These are phyloP conservation scores for Linurgus olivaceus DNA, from an alignment of 2,797 vertebrate species.

Conservation along the genomic window DNA sequence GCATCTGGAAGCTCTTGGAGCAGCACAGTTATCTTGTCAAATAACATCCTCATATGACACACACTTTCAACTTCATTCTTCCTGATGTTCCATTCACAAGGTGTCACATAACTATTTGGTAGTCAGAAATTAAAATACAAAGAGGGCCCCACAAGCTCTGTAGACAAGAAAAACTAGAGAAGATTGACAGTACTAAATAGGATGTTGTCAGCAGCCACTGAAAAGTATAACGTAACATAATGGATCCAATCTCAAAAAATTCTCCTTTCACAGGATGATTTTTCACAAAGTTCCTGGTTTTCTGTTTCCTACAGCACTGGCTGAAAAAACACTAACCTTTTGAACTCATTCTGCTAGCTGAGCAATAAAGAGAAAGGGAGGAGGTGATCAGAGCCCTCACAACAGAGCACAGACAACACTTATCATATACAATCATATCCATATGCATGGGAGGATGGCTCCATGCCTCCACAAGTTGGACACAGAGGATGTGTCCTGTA, in stretches of 20 bases:
- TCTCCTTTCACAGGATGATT: background rate
- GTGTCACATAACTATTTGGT: background rate
- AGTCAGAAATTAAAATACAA: slow-evolving; percentile 14
- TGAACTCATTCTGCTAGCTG: background rate
- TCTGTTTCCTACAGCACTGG: background rate
- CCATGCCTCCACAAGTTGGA: background rate
- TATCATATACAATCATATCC: rapidly evolving
- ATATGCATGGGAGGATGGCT: background rate
- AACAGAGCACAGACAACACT: background rate
- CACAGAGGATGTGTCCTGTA: background rate
- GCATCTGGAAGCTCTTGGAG: background rate
- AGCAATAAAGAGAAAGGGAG: background rate
- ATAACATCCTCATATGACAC: background rate
- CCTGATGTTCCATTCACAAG: background rate
- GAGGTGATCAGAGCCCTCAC: background rate
- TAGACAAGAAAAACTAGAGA: background rate
- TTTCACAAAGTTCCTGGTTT: background rate
- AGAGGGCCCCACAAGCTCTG: background rate
- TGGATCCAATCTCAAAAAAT: background rate
- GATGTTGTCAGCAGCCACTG: background rate
- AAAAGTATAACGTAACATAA: background rate
- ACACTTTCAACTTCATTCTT: background rate
- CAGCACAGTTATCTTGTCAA: background rate
- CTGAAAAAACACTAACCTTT: background rate
- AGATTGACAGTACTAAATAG: background rate